Conservation (phyloP, 2,113 vertebrate species). For the Lamprologus ornatipinnis region DNA sequence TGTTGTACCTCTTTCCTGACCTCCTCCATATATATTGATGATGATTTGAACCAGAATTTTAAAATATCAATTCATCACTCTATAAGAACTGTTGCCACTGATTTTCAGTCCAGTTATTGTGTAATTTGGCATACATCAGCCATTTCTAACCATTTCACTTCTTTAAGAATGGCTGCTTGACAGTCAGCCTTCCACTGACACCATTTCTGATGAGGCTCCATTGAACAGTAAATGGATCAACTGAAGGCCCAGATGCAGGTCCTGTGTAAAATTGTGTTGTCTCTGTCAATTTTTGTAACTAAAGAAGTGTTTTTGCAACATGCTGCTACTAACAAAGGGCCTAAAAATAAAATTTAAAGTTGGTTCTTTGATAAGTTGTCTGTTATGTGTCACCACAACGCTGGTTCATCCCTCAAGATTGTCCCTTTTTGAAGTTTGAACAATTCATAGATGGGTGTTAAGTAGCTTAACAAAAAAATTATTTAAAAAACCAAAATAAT, state of each 20-base stretch:
- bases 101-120: background rate
- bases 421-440: background rate
- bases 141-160: background rate
- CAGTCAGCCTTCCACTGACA: background rate
- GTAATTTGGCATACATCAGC: background rate
- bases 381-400: background rate
- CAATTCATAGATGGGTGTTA: background rate
- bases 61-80: background rate
- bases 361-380: background rate
- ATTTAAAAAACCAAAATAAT: background rate
- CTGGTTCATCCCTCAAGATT: background rate
- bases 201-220: background rate
- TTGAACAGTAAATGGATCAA: background rate
- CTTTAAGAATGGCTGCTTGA: background rate
- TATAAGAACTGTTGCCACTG: background rate
- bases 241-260: background rate
- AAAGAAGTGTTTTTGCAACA: background rate
- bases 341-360: background rate
- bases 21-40: background rate
- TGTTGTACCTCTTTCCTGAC: background rate
- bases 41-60: background rate
- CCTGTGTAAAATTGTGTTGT: background rate
- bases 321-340: background rate
- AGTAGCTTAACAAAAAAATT: background rate
- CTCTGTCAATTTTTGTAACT: background rate